Conservation (phyloP, 2,797 vertebrate genomes). For the Momotus momota region DNA sequence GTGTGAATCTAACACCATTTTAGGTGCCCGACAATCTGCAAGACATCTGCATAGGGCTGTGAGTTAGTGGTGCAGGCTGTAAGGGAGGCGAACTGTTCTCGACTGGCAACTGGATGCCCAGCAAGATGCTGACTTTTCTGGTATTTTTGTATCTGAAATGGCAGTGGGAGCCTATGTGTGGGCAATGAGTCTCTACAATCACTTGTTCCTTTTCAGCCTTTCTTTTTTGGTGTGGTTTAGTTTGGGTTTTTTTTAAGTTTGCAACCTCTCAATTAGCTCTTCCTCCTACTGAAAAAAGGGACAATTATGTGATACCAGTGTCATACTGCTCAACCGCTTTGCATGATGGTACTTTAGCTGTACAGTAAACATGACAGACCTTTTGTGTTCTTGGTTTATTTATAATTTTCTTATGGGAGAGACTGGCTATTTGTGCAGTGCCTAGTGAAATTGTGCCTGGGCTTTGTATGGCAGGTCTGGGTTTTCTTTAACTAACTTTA, state of each 20-base stretch:
- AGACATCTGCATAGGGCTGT: neutral
- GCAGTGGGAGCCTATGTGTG: neutral
- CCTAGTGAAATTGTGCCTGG: neutral
- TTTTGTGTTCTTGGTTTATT: neutral
- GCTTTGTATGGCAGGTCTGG: neutral
- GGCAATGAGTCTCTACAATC: neutral
- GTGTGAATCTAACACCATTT: neutral
- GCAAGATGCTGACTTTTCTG: neutral
- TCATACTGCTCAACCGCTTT: neutral
- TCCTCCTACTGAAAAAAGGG: neutral
- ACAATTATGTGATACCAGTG: neutral
- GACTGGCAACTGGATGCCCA: neutral
- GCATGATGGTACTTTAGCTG: neutral
- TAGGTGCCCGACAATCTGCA: neutral
- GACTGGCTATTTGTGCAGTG: neutral
- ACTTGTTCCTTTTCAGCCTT: neutral
- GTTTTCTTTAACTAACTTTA: neutral
- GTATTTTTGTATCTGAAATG: neutral
- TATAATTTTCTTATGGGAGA: neutral
- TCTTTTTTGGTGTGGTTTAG: neutral
- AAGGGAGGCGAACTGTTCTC: neutral
- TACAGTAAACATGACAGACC: accelerated
- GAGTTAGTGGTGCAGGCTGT: accelerated
- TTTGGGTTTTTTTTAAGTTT: neutral
- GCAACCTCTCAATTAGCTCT: neutral